Conservation (phyloP, 2,888 invertebrate genomes). For the Drosophila setosimentum region DNA sequence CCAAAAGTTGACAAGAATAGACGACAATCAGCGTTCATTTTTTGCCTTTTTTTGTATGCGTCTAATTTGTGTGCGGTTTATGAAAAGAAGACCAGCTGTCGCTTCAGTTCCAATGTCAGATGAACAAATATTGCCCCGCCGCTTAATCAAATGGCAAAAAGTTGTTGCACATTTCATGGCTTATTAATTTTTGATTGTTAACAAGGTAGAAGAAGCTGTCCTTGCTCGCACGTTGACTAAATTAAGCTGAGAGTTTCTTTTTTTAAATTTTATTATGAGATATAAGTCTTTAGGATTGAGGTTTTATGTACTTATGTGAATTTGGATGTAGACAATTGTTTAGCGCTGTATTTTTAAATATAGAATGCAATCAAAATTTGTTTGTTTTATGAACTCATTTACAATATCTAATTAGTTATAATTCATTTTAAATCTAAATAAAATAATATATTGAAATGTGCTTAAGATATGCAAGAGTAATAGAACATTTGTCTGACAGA, state of each 20-base stretch:
- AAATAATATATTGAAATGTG: background rate
- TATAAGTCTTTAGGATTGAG: background rate
- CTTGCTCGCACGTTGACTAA: background rate
- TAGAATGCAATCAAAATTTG: background rate
- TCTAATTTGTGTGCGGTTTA: constrained; percentile 76
- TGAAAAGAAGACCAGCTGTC: constrained; percentile 49
- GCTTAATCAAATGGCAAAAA: constrained; percentile 42
- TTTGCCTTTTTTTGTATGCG: constrained; percentile 60
- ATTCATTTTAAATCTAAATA: background rate
- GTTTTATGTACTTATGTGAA: background rate
- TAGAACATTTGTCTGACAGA: background rate
- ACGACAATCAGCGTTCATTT: constrained; percentile 73
- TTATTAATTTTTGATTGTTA: constrained; percentile 71
- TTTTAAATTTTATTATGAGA: background rate
- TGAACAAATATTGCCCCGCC: constrained; percentile 41
- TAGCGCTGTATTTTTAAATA: background rate
- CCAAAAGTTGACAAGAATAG: constrained; percentile 69
- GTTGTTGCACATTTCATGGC: constrained; percentile 56
- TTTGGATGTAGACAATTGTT: background rate
- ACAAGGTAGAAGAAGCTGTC: background rate
- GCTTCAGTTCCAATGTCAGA: constrained; percentile 7
- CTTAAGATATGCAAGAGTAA: background rate
- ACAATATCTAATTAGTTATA: no score
- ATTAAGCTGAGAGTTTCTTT: background rate
- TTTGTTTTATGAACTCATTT: no score